Evolutionary conservation across 2,888 invertebrate species (phyloP), one percentile per base, ranked within the genome.

Genomic region (Perdita meconis): DNA sequence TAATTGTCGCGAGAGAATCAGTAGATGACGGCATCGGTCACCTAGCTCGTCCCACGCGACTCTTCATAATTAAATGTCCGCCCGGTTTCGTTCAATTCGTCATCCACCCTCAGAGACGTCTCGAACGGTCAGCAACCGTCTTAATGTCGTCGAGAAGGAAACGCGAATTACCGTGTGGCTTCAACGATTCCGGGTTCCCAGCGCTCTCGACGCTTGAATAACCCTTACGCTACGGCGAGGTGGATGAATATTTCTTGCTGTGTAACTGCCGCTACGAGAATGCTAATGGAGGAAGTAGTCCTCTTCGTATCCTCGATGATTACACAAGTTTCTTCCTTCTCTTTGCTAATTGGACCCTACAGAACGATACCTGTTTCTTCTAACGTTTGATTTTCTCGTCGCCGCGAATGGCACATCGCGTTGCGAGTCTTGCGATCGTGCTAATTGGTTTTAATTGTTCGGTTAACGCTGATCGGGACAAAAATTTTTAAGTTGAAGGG

Each of bases 21-120:
- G 34, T 26, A 34, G 69, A 80, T 61, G 50, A 73, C 66, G 68
- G 36, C 76, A 73, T 68, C 44, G 55, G 66, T 76, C 78, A 84
- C 70, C 75, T 78, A 80, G 72, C 73, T 78, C 80, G 78, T 79
- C 85, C 86, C 74, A 86, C 82, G 78, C 78, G 50, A 38, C 63
- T 55, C 57, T 70, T 73, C 81, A 71, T 69, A 82, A 86, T 86
- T 85, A 86, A 86, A 86, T 66, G 82, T 79, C 84, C 81, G 78
- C 78, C 66, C 67, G 30, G 63, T 81, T 84, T 85, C 76, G 70
- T 67, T 65, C 78, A 74, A 81, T 81, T 30, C 81, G 70, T 57
- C 50, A 56, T 68, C 78, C 76, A 72, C 80, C 78, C 80, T 68
- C 57, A 42, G 64, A 56, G 57, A 61, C 47, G 76, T 78, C 57